These are phyloP conservation scores for Indicator maculatus DNA, from an alignment of 2,113 vertebrate species.

Conservation along the genomic window DNA sequence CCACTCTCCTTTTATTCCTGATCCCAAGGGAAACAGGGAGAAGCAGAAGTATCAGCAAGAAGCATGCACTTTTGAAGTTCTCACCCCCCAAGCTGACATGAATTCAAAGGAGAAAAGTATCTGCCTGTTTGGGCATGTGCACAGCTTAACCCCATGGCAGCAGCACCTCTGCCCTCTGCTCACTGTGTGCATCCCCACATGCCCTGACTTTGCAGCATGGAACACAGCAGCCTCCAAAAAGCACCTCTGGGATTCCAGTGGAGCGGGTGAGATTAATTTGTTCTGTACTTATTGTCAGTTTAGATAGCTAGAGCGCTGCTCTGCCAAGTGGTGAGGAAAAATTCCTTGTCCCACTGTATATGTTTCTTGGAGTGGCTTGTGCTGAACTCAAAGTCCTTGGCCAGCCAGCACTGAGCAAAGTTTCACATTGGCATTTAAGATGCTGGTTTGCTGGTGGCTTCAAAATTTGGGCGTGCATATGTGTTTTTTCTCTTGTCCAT, in stretches of 20 bases:
- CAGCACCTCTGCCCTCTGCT: neutral
- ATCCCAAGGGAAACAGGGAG: neutral
- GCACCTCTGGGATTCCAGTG: neutral
- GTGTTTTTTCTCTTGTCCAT: neutral
- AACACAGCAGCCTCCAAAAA: neutral
- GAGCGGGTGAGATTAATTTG: neutral
- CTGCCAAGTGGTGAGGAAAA: conserved; percentile 1
- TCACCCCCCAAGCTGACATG: rapidly evolving
- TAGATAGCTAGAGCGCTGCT: neutral
- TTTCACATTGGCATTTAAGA: neutral
- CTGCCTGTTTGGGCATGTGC: rapidly evolving
- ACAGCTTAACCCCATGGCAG: neutral
- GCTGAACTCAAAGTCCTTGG: neutral
- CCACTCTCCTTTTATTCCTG: neutral
- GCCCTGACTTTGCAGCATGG: neutral
- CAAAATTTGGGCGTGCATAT: neutral
- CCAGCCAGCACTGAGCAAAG: neutral
- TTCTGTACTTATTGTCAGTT: neutral
- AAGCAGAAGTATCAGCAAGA: neutral
- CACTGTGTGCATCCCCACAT: rapidly evolving
- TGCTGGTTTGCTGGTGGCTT: neutral
- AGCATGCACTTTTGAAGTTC: neutral
- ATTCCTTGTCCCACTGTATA: neutral
- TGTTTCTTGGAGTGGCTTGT: neutral
- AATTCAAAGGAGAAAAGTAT: neutral